A percentile compares a stretch with the other conserved stretches of the same genome.
phyloP scores from a whole-genome alignment of 2,113 vertebrate genomes.

The Brienomyrus longianalis region DNA sequence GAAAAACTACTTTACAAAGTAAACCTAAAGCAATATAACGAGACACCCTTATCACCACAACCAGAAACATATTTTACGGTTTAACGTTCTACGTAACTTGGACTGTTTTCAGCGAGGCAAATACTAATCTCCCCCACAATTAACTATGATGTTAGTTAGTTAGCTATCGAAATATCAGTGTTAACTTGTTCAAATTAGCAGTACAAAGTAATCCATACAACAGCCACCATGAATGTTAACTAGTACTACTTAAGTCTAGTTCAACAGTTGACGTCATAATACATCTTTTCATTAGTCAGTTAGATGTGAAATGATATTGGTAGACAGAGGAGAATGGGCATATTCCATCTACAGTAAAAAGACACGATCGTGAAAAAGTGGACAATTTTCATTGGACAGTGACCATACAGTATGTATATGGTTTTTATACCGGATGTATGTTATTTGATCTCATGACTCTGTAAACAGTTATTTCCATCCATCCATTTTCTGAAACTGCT shows the following conservation, averaged over 20 bases:
- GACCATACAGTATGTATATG: neutral
- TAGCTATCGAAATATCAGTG: neutral
- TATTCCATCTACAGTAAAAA: neutral
- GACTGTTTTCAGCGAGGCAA: neutral
- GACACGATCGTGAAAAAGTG: neutral
- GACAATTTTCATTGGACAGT: neutral
- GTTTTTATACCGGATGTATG: neutral
- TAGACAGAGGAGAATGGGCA: neutral
- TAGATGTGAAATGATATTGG: no score
- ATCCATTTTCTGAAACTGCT: neutral
- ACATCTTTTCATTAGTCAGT: no score
- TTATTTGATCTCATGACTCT: neutral
- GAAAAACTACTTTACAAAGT: neutral
- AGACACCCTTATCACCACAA: neutral
- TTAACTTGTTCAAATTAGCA: neutral
- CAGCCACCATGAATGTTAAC: no score
- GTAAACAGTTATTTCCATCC: neutral
- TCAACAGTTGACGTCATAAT: no score
- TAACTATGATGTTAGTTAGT: neutral
- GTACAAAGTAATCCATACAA: neutral
- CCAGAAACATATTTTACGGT: neutral
- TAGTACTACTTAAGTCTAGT: no score
- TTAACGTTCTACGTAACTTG: neutral
- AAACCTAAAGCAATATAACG: neutral
- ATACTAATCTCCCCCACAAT: neutral